Evolutionary conservation across 2,797 vertebrate genomes (phyloP).

Genomic region (Tenualosa thibaudeaui): DNA sequence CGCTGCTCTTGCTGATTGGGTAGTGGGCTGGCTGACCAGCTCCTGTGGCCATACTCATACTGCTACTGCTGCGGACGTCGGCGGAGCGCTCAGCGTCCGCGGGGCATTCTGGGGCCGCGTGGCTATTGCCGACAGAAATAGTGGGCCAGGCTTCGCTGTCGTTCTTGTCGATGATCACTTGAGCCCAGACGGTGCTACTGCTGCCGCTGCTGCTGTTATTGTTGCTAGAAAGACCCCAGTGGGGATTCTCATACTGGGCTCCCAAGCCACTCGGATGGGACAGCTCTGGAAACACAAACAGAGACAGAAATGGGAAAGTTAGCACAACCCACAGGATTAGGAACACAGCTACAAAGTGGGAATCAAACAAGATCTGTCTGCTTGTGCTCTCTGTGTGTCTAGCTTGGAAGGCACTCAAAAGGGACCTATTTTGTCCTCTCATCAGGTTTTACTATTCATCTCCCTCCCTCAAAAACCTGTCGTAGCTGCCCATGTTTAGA

Average conservation of each 20-base stretch:
- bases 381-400: neutral
- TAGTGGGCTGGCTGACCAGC: conserved; percentile 89
- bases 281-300: conserved; percentile 78
- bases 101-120: conserved; percentile 88
- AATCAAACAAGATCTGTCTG: neutral
- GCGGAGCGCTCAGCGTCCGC: conserved; percentile 84
- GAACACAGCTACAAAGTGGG: neutral
- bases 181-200: conserved; percentile 84
- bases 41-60: conserved; percentile 95
- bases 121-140: conserved; percentile 80
- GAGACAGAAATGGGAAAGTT: neutral
- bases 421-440: neutral
- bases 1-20: conserved; percentile 84
- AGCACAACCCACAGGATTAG: neutral
- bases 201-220: conserved; percentile 71
- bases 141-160: conserved; percentile 89
- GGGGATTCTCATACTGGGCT: conserved; percentile 90
- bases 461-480: conserved; percentile 41
- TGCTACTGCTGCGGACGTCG: conserved; percentile 71
- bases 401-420: neutral
- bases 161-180: conserved; percentile 86
- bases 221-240: conserved; percentile 83
- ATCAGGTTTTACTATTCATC: neutral
- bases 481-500: conserved; percentile 47
- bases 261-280: conserved; percentile 83